Evolutionary conservation across 2,888 invertebrate genomes (phyloP).

Genomic region (Dryocosmus kuriphilus): DNA sequence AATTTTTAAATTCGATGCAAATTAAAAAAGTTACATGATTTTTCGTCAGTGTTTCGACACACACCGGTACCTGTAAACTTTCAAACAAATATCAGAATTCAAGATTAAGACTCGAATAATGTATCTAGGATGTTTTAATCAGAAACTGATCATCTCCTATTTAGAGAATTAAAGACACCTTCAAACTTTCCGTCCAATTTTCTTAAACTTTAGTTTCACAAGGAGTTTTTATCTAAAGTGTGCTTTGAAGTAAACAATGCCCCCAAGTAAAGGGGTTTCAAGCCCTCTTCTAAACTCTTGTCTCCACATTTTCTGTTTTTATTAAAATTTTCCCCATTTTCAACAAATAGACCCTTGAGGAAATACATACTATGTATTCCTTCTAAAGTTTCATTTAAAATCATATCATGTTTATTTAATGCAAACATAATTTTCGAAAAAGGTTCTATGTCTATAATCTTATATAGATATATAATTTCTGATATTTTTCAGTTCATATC

Average conservation of each 20-base stretch:
- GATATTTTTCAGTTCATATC: neutral
- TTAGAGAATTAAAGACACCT: neutral
- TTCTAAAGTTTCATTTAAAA: neutral
- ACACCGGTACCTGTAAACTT: neutral
- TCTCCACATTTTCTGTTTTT: constrained; percentile 22
- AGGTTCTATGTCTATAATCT: neutral
- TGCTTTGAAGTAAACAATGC: constrained; percentile 23
- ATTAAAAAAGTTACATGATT: no score
- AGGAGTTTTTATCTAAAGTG: neutral
- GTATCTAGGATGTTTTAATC: constrained; percentile 3
- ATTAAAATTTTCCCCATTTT: neutral
- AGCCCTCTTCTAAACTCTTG: constrained; percentile 24
- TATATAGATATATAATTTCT: no score
- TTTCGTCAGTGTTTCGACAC: no score
- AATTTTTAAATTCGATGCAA: no score
- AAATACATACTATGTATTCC: neutral
- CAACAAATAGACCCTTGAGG: constrained; percentile 5
- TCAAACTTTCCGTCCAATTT: constrained; percentile 5
- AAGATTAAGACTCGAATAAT: neutral
- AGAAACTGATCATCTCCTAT: neutral
- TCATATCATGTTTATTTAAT: neutral
- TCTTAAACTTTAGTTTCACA: constrained; percentile 7
- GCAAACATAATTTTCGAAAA: neutral
- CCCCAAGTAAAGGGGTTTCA: neutral
- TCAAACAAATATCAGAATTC: neutral